Evolutionary conservation across 2,113 vertebrate genomes (phyloP).

Genomic region (Hypocryptadius cinnamomeus): DNA sequence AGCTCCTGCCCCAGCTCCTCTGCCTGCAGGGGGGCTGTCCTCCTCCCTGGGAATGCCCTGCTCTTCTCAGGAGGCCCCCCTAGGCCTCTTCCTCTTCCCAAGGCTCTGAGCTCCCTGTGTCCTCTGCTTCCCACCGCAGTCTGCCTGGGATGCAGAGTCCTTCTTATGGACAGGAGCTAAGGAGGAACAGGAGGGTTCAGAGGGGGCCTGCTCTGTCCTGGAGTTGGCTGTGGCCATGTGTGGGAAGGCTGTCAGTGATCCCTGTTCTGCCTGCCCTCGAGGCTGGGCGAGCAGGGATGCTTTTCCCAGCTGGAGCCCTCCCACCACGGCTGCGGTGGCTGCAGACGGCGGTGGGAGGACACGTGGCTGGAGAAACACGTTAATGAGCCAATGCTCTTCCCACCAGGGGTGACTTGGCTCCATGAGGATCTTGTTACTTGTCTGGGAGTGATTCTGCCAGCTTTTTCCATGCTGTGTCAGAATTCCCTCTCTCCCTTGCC

Average conservation of each 20-base stretch:
- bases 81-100: neutral
- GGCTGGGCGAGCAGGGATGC: neutral
- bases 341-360: neutral
- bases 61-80: neutral
- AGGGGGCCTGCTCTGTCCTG: neutral
- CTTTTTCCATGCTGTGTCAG: neutral
- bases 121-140: neutral
- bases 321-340: neutral
- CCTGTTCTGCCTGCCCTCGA: neutral
- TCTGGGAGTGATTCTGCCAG: neutral
- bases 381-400: neutral
- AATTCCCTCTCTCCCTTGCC: neutral
- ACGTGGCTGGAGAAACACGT: neutral
- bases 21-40: fast-evolving
- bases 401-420: neutral
- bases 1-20: neutral
- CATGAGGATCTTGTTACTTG: neutral
- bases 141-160: neutral
- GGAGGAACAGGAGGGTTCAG: neutral
- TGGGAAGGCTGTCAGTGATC: neutral
- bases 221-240: fast-evolving
- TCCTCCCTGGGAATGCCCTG: neutral
- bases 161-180: fast-evolving
- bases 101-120: neutral
- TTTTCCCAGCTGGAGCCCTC: neutral